Conservation (phyloP, 2,888 invertebrate species). For the Polietes domitor region DNA sequence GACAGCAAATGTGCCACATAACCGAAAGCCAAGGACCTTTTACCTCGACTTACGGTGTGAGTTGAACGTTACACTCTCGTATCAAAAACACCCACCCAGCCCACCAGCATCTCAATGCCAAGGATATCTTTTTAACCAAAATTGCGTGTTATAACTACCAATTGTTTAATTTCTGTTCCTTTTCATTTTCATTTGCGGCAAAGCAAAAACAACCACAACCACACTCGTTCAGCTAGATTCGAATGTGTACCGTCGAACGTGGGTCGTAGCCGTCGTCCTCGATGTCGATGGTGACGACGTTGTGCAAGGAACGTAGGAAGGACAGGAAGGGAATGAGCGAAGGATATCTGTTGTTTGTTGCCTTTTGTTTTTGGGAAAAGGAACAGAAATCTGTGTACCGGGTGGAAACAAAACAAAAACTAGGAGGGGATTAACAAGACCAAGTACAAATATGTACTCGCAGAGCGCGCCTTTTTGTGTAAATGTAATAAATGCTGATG, state of each 20-base stretch:
- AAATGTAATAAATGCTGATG: conserved; percentile 73
- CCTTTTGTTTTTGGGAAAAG: conserved; percentile 34
- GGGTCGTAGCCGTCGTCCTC: background rate
- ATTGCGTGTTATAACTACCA: conserved; percentile 62
- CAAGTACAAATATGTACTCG: conserved; percentile 19
- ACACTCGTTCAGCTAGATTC: background rate
- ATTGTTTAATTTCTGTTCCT: conserved; percentile 48
- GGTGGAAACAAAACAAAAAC: background rate
- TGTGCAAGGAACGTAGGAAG: background rate
- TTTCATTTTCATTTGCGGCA: conserved; percentile 15
- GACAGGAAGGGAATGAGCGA: background rate
- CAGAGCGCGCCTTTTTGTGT: conserved; percentile 28
- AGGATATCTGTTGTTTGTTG: conserved; percentile 13
- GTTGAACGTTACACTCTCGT: background rate
- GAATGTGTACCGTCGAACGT: background rate
- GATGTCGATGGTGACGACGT: background rate
- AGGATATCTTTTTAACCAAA: conserved; percentile 50
- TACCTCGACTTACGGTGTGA: conserved; percentile 38
- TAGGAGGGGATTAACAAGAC: conserved; percentile 32
- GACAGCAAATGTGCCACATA: background rate
- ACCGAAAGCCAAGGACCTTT: conserved; percentile 45
- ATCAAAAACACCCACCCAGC: background rate
- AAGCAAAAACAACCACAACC: background rate
- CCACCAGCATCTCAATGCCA: conserved; percentile 6
- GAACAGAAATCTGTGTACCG: conserved; percentile 27